Evolutionary conservation across 2,797 vertebrate genomes (phyloP).

Genomic region (Sparidentex hasta): DNA sequence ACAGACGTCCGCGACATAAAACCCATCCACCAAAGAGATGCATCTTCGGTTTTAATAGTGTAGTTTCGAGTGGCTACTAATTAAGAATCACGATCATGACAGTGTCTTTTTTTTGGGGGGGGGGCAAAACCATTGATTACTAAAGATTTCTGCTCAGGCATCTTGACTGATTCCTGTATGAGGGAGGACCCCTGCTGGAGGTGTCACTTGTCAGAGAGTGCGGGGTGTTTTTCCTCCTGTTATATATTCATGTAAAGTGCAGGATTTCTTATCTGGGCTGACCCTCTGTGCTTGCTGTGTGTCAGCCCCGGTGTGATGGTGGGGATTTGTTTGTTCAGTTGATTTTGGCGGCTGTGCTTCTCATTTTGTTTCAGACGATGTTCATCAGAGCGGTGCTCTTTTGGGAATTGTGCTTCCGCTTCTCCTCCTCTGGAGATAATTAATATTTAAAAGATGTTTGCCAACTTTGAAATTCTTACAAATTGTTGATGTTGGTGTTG

Average conservation of each 20-base stretch:
- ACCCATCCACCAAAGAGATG: conserved; percentile 75
- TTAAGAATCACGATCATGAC: conserved; percentile 73
- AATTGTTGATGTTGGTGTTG: conserved; percentile 55
- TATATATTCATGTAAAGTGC: conserved; percentile 63
- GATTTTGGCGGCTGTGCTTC: conserved; percentile 61
- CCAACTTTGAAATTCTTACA: conserved; percentile 49
- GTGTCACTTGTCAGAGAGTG: conserved; percentile 34
- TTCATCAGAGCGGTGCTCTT: conserved; percentile 58
- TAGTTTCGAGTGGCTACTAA: conserved; percentile 72
- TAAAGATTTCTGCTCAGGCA: conserved; percentile 51
- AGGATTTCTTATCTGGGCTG: conserved; percentile 62
- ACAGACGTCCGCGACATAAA: conserved; percentile 77
- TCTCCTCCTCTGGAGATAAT: conserved; percentile 54
- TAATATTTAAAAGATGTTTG: conserved; percentile 66
- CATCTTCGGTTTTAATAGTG: conserved; percentile 71
- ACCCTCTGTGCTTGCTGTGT: conserved; percentile 66
- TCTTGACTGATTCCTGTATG: conserved; percentile 59
- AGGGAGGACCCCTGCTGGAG: conserved; percentile 82
- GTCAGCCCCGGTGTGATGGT: conserved; percentile 42
- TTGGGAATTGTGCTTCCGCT: conserved; percentile 60
- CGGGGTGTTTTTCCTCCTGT: conserved; percentile 4
- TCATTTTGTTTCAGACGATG: conserved; percentile 62
- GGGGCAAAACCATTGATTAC: conserved; percentile 38
- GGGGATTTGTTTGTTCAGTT: conserved; percentile 66
- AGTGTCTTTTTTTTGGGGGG: conserved; percentile 48